These are phyloP conservation scores for Phrynosoma blainvillii DNA, from an alignment of 2,113 vertebrate species.

Conservation along the genomic window DNA sequence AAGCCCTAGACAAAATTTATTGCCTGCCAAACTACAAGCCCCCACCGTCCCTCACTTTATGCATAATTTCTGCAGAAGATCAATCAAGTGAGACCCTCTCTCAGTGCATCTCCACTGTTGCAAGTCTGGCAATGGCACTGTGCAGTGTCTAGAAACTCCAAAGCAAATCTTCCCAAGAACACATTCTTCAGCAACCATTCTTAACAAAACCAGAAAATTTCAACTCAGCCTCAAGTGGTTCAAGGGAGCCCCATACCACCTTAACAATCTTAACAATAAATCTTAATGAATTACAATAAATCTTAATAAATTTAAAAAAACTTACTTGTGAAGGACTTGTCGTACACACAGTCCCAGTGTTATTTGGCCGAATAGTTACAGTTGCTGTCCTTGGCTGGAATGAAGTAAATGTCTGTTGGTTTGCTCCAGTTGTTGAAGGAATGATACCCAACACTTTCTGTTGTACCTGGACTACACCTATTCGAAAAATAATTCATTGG, in stretches of 20 bases:
- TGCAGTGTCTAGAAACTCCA: neutral
- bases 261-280: neutral
- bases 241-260: neutral
- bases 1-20: neutral
- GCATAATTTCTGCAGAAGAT: neutral
- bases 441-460: constrained; percentile 96
- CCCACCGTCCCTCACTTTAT: neutral
- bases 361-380: constrained; percentile 90
- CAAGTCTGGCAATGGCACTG: no score
- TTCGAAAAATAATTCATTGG: constrained; percentile 50
- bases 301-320: neutral
- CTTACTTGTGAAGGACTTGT: constrained; percentile 83
- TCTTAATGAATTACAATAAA: no score
- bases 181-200: neutral
- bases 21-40: no score
- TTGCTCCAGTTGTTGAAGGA: constrained; percentile 89
- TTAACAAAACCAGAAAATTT: neutral
- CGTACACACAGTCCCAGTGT: constrained; percentile 74
- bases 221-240: neutral
- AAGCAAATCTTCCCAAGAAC: neutral
- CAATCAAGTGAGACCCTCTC: neutral
- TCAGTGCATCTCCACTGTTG: neutral
- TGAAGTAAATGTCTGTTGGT: constrained; percentile 91
- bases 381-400: constrained; percentile 93
- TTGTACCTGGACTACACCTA: constrained; percentile 87